Conservation (phyloP, 2,113 vertebrate species). For the Myiozetetes cayanensis region DNA sequence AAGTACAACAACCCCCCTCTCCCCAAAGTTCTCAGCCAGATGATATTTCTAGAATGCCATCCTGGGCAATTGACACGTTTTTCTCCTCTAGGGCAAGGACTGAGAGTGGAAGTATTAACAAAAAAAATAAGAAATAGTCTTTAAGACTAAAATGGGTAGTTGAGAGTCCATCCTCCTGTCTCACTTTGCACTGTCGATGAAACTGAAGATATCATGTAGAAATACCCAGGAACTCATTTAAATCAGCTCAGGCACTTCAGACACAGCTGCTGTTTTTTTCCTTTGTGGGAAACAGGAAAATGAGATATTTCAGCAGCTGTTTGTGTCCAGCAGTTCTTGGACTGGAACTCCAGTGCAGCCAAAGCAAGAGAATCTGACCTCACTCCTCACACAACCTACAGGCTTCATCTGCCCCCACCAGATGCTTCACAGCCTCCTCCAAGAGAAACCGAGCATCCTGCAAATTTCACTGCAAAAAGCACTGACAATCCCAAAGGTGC, state of each 20-base stretch:
- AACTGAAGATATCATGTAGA: background rate
- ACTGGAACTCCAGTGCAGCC: background rate
- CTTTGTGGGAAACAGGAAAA: constrained; percentile 62
- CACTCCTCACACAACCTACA: background rate
- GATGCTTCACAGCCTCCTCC: background rate
- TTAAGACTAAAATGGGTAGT: background rate
- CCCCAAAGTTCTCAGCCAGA: background rate
- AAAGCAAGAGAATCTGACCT: constrained; percentile 5
- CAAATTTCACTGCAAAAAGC: background rate
- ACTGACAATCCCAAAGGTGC: background rate
- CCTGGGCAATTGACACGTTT: background rate
- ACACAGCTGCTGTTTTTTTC: constrained; percentile 56
- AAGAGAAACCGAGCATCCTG: background rate
- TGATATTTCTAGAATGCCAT: background rate
- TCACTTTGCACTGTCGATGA: background rate
- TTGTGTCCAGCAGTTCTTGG: constrained; percentile 28
- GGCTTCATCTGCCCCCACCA: background rate
- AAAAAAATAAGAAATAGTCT: background rate
- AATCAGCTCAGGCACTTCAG: background rate
- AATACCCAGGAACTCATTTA: constrained; percentile 19
- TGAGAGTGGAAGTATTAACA: background rate
- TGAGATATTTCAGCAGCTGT: constrained; percentile 48
- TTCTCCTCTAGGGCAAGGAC: background rate
- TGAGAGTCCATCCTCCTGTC: background rate
- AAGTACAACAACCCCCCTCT: background rate